phyloP scores from a whole-genome alignment of 2,113 vertebrate genomes.

The Nesogale talazaci region DNA sequence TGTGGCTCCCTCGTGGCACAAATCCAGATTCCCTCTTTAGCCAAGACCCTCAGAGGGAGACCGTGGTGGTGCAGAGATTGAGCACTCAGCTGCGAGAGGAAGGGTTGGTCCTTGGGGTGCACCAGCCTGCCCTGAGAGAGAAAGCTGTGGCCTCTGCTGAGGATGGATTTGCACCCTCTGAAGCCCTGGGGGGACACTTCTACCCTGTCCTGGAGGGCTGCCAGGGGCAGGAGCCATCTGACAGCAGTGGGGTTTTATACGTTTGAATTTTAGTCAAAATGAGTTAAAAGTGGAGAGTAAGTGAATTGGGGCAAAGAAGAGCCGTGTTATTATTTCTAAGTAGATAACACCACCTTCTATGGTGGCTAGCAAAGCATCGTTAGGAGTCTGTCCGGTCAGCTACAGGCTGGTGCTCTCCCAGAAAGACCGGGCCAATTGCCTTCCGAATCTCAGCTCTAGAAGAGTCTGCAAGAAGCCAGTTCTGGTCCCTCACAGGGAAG shows the following conservation, averaged over 20 bases:
- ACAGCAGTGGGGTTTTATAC: neutral
- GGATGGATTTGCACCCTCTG: neutral
- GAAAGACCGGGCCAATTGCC: too few relatives aligned
- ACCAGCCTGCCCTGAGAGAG: neutral
- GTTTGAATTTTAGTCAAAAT: slow-evolving; percentile 1
- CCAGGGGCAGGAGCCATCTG: neutral
- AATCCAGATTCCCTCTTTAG: neutral
- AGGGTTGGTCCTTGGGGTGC: neutral
- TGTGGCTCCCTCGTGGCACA: neutral
- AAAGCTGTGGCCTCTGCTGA: neutral
- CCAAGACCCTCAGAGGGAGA: neutral
- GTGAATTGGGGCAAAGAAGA: slow-evolving; percentile 40
- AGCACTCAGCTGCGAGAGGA: too few relatives aligned
- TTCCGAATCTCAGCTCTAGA: too few relatives aligned
- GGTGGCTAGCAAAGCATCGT: neutral
- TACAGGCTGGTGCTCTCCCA: neutral
- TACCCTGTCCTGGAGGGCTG: too few relatives aligned
- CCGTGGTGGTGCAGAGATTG: neutral
- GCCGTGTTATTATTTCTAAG: slow-evolving; percentile 39
- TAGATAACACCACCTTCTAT: slow-evolving; percentile 33
- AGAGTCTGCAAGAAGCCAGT: too few relatives aligned
- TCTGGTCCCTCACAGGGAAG: neutral
- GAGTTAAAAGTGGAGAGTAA: neutral
- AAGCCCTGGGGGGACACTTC: neutral
- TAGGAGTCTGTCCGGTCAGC: neutral